Percentiles rank a stretch among this genome's conserved stretches.
These are phyloP conservation scores for Piscicola geometra DNA, from an alignment of 2,888 invertebrate species.

Conservation along the genomic window DNA sequence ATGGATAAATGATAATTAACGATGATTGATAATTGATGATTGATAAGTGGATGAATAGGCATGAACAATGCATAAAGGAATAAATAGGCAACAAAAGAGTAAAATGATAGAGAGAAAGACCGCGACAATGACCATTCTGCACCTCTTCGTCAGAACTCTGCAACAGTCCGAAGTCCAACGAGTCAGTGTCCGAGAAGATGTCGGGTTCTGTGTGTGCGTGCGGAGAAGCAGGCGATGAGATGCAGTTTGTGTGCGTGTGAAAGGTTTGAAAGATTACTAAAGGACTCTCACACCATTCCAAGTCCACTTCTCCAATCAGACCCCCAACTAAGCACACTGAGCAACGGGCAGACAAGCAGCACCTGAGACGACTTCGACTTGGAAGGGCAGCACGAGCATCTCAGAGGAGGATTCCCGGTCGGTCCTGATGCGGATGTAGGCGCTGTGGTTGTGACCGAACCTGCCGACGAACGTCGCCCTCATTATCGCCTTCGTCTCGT, in stretches of 20 bases:
- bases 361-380: conserved; percentile 70
- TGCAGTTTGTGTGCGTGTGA: not conserved
- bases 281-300: not conserved
- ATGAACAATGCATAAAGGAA: too few species aligned
- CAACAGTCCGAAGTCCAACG: conserved; percentile 77
- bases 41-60: too few species aligned
- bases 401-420: conserved; percentile 57
- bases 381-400: conserved; percentile 73
- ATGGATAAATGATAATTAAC: too few species aligned
- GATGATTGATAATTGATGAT: too few species aligned
- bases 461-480: conserved; percentile 74
- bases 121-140: too few species aligned
- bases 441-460: conserved; percentile 74
- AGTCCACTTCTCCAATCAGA: not conserved
- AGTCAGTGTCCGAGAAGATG: conserved; percentile 71
- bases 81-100: too few species aligned
- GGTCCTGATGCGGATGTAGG: conserved; percentile 74
- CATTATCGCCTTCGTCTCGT: conserved; percentile 79
- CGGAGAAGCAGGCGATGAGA: not conserved
- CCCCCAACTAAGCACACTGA: not conserved
- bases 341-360: not conserved
- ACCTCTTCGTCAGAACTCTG: conserved; percentile 65
- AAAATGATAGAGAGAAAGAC: too few species aligned
- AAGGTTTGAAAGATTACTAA: too few species aligned
- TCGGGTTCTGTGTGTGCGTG: conserved; percentile 62